Evolutionary conservation across 2,797 vertebrate species (phyloP), one percentile per base, ranked within the genome.

Genomic region (Sardinella longiceps): DNA sequence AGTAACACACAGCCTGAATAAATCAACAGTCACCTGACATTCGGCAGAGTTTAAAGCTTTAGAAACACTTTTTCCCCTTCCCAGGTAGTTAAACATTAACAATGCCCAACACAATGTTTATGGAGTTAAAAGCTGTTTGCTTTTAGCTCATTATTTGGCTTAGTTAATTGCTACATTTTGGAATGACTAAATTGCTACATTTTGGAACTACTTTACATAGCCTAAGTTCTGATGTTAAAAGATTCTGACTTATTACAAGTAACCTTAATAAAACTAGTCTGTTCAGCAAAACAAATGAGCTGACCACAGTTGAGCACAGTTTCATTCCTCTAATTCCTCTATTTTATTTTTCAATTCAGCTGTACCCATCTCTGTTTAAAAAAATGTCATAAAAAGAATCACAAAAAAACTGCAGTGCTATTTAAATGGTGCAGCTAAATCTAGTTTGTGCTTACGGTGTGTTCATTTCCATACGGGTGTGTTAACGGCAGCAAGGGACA

Each of bases 81-180:
- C 39, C 70, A 20, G 6, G 15, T n/a, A 33, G 37, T 77, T 77
- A 77, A 77, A 77, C 39, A 77, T 77, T 77, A 77, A 77, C 33
- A 39, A 43, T 37, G 18, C 37, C 20, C 18, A 39, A 43, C 70
- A 43, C 43, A 5, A 18, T 77, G 30, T 74, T 74, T 37, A 74
- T 39, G 14, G 43, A 77, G 28, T 43, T 43, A 33, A 74, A 15
- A 18, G 70, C 33, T 77, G 33, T 77, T 77, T 77, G 37, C 70
- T 77, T 77, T 74, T 2, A 51, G 50, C 20, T 51, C 2, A 51
- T 15, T 4, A 3, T 51, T 48, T 12, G 12, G 46, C 12, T 48
- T 48, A 48, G 46, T 48, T 48, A 15, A 39, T n/a, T 37, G 33
- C 11, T 23, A 0, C 39, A 43, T 43, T 4, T 33, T 11, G 63